Evolutionary conservation across 2,113 vertebrate species (phyloP), one percentile per base, ranked within the genome.

Genomic region (Podilymbus podiceps): DNA sequence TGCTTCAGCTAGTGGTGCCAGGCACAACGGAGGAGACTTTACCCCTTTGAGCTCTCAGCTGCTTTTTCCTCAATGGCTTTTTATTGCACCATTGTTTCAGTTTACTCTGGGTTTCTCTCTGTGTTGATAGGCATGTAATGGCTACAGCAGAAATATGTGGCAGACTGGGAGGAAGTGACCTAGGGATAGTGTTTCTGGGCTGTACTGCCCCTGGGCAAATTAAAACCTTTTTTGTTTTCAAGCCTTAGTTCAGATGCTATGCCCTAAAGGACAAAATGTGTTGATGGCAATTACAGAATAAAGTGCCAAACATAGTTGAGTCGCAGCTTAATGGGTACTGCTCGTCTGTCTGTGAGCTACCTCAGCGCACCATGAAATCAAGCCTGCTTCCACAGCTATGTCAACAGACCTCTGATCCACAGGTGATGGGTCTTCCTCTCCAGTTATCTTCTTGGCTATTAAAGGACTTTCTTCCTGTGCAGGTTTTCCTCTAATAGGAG

Each of bases 1-100:
- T 6, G 47, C 64, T 89, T 50, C 76, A 90, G 55, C 72, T 83
- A 35, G 42, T 18, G 4, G 95, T 90, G 88, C 92, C 93, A 93
- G 96, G 96, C 96, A 71, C 93, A 42, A 79, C 4, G 0, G 30
- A 85, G 68, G 56, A 94, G 90, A 94, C 93, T 96, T 94, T 94
- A 95, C 90, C 88, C 88, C 68, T 90, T 77, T 90, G 75, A 95
- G 88, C 68, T 71, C 85, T 90, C 95, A 72, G 71, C 89, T 92
- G 88, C 80, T 52, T 84, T 90, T 93, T 62, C 56, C 35, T 95
- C 92, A 90, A 73, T 84, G 76, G 80, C 80, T 90, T 95, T 97
- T 97, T 95, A 93, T 96, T 90, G 80, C 97, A 46, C 94, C 38
- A 69, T 96, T 95, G 89, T 95, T 42, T 89, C 19, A 0, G 35